Evolutionary conservation across 2,888 invertebrate species (phyloP).

Genomic region (Apamea anceps): DNA sequence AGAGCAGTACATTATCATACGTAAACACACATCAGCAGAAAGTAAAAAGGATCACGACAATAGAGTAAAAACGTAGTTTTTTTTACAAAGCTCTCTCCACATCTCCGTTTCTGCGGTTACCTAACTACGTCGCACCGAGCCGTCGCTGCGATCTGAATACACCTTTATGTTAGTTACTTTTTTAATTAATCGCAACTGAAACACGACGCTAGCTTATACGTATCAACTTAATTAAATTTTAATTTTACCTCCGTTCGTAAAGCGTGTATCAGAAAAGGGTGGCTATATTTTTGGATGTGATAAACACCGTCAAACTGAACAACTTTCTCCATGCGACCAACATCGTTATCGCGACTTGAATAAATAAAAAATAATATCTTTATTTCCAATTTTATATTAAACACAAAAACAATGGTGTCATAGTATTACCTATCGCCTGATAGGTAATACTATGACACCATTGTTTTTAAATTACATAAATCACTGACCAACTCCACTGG

Average conservation of each 20-base stretch:
- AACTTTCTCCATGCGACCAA: background rate
- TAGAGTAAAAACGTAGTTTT: background rate
- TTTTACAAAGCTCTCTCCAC: background rate
- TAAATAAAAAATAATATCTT: too few species aligned
- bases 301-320: background rate
- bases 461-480: too few species aligned
- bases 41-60: slow-evolving; percentile 6
- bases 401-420: too few species aligned
- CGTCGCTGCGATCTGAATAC: slow-evolving; percentile 17
- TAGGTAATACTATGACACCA: too few species aligned
- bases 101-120: background rate
- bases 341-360: background rate
- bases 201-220: slow-evolving; percentile 21
- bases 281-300: background rate
- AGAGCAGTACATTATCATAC: background rate
- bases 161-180: slow-evolving; percentile 35
- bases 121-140: background rate
- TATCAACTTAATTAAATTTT: slow-evolving; percentile 43
- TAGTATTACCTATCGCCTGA: too few species aligned
- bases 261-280: background rate
- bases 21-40: background rate
- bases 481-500: too few species aligned
- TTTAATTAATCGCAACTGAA: slow-evolving; percentile 49
- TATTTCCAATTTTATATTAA: too few species aligned
- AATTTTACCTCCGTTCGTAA: slow-evolving; percentile 26